phyloP scores from a whole-genome alignment of 2,113 vertebrate genomes.

The Rhodinocichla rosea region DNA sequence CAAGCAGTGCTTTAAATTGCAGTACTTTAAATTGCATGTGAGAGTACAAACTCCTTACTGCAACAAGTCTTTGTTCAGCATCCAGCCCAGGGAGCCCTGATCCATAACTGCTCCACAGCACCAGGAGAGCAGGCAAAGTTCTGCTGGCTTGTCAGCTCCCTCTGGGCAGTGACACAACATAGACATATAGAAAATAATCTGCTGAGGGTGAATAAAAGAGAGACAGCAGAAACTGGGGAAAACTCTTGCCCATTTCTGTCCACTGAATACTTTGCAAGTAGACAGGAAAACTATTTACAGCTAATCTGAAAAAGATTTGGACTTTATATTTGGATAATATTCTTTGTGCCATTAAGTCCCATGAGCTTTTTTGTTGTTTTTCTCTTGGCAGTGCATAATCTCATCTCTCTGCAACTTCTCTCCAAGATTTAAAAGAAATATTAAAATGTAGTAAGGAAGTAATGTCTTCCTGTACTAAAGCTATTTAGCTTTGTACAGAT shows the following conservation, averaged over 20 bases:
- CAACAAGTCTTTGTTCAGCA: not conserved
- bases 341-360: not conserved
- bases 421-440: not conserved
- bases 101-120: fast-evolving
- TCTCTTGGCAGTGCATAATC: not conserved
- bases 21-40: not conserved
- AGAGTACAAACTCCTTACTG: not conserved
- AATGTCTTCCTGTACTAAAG: not conserved
- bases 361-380: not conserved
- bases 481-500: not conserved
- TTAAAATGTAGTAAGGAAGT: not conserved
- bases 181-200: not conserved
- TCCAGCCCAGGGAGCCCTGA: not conserved
- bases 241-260: not conserved
- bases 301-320: not conserved
- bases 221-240: not conserved
- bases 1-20: not conserved
- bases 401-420: not conserved
- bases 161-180: not conserved
- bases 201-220: not conserved
- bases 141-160: not conserved
- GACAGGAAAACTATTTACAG: not conserved
- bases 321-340: not conserved
- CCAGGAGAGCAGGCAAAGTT: not conserved
- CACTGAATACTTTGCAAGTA: not conserved